These are phyloP conservation scores for Andrena camellia DNA, from an alignment of 2,888 invertebrate species.

Conservation along the genomic window DNA sequence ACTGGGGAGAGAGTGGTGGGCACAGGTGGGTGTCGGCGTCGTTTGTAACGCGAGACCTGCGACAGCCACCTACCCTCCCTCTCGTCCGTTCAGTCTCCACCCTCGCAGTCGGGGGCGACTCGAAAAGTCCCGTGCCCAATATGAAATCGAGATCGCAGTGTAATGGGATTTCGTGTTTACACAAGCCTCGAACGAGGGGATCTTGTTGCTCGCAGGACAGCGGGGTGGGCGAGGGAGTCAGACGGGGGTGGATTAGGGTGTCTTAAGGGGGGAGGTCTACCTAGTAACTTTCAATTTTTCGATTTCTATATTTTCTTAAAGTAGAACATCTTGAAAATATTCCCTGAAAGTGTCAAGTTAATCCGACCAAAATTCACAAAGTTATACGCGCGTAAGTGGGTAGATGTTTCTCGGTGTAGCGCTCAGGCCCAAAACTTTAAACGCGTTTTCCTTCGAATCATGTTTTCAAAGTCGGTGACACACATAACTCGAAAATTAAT, in stretches of 20 bases:
- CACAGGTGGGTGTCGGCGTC: constrained; percentile 82
- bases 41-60: constrained; percentile 81
- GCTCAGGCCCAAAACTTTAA: too few relatives aligned
- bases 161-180: constrained; percentile 75
- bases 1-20: constrained; percentile 63
- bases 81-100: constrained; percentile 16
- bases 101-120: constrained; percentile 19
- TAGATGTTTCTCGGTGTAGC: too few relatives aligned
- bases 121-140: constrained; percentile 44
- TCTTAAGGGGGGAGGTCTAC: too few relatives aligned
- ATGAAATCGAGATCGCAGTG: constrained; percentile 68
- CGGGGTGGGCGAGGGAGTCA: neutral
- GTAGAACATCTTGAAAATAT: too few relatives aligned
- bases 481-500: too few relatives aligned
- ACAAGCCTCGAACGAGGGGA: constrained; percentile 44
- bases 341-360: too few relatives aligned
- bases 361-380: too few relatives aligned
- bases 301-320: too few relatives aligned
- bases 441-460: too few relatives aligned
- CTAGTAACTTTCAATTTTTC: too few relatives aligned
- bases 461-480: too few relatives aligned
- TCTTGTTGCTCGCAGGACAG: neutral
- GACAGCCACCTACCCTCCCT: constrained; percentile 63
- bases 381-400: too few relatives aligned
- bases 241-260: neutral